Evolutionary conservation across 2,888 invertebrate species (phyloP).

Genomic region (Cantharis flavilabris): DNA sequence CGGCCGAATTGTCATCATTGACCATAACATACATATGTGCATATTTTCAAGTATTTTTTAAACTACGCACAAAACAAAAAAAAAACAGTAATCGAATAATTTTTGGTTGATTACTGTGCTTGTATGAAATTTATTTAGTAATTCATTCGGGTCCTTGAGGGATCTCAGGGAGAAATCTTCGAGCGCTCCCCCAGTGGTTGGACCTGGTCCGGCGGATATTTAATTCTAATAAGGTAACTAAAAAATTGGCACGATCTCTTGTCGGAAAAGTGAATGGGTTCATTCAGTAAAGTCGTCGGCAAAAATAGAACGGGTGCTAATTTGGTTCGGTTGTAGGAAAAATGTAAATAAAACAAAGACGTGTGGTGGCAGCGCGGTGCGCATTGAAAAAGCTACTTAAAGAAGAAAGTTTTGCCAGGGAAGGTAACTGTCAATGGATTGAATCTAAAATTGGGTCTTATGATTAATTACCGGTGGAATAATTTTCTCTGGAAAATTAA

Average conservation of each 20-base stretch:
- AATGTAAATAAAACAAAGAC: background rate
- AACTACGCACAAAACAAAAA: too few relatives aligned
- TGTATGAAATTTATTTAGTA: too few relatives aligned
- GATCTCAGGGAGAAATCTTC: too few relatives aligned
- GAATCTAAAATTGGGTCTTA: background rate
- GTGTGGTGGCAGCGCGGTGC: background rate
- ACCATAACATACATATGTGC: too few relatives aligned
- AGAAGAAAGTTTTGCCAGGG: background rate
- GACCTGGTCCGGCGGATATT: background rate
- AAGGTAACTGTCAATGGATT: background rate
- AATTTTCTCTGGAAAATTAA: background rate
- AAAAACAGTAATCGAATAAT: too few relatives aligned
- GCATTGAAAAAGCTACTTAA: background rate
- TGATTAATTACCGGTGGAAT: background rate
- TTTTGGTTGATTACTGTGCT: too few relatives aligned
- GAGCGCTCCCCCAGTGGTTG: too few relatives aligned
- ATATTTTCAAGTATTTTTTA: too few relatives aligned
- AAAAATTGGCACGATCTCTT: background rate
- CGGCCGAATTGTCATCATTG: too few relatives aligned
- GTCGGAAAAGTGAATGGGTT: background rate
- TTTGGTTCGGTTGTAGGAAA: background rate
- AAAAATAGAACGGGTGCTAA: background rate
- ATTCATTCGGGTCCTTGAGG: too few relatives aligned
- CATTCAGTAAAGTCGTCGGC: background rate
- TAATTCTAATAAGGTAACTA: background rate